Evolutionary conservation across 1,140 invertebrate species (phyloP).

Genomic region (Bacillus rossius): DNA sequence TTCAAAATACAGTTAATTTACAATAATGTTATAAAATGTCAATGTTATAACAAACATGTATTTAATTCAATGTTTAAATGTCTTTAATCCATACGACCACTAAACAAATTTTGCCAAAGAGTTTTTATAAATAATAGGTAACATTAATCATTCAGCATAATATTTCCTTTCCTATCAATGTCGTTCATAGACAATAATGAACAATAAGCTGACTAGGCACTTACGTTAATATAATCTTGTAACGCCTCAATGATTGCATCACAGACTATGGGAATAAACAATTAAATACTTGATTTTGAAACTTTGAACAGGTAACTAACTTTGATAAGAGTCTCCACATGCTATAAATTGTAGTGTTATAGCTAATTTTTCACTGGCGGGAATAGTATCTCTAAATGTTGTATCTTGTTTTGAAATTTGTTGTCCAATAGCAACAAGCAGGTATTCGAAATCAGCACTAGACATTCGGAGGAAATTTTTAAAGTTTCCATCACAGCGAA

Average conservation of each 20-base stretch:
- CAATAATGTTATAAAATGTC: no score
- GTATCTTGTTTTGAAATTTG: conserved; percentile 11
- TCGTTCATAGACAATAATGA: no score
- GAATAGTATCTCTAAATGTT: conserved; percentile 6
- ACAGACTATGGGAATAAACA: no score
- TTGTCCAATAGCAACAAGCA: conserved; percentile 11
- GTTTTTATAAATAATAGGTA: no score
- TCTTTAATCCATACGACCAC: no score
- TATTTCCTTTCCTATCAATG: no score
- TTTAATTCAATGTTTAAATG: no score
- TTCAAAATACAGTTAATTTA: no score
- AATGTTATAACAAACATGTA: no score
- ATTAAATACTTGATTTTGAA: neutral
- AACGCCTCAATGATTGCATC: conserved; percentile 1
- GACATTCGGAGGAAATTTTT: conserved; percentile 8
- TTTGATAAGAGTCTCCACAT: conserved; percentile 1
- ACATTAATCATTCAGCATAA: no score
- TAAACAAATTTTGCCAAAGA: no score
- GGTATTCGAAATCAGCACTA: neutral
- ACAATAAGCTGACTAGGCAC: neutral
- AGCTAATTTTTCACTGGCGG: conserved; percentile 8
- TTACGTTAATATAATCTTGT: conserved; percentile 8
- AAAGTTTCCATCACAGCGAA: no score
- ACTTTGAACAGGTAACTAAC: conserved; percentile 8
- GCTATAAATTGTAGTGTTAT: conserved; percentile 9